Evolutionary conservation across 2,888 invertebrate genomes (phyloP).

Genomic region (Eilema griseolum): DNA sequence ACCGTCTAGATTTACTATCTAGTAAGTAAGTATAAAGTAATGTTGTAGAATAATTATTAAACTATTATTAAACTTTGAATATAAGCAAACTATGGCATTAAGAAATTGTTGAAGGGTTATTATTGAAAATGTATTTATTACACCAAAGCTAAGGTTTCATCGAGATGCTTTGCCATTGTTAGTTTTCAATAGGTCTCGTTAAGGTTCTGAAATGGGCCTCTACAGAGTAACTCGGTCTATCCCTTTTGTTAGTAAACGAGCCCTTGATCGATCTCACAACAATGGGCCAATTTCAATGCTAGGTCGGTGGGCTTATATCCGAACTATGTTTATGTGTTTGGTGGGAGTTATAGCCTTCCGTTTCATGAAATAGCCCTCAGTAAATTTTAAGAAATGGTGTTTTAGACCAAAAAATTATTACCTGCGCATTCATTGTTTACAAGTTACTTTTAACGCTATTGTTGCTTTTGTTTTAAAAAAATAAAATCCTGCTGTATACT

Average conservation of each 20-base stretch:
- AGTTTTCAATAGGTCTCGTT: constrained; percentile 80
- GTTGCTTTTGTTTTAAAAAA: not conserved
- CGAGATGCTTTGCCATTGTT: constrained; percentile 75
- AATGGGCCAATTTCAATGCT: constrained; percentile 80
- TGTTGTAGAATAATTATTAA: too few relatives aligned
- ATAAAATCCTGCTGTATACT: not conserved
- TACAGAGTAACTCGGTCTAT: constrained; percentile 65
- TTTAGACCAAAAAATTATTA: constrained; percentile 4
- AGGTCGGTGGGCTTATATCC: constrained; percentile 62
- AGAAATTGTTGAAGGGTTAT: constrained; percentile 38
- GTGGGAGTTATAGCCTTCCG: constrained; percentile 35
- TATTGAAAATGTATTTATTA: constrained; percentile 63
- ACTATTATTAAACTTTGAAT: constrained; percentile 39
- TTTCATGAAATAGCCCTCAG: not conserved
- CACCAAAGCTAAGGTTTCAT: constrained; percentile 70
- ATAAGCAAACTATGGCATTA: constrained; percentile 36
- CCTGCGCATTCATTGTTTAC: not conserved
- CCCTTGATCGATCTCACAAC: constrained; percentile 78
- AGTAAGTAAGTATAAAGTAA: too few relatives aligned
- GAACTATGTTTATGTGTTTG: constrained; percentile 54
- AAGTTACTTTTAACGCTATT: not conserved
- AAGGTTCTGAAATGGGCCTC: constrained; percentile 75
- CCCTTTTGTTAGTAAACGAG: constrained; percentile 81
- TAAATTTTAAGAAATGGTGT: constrained; percentile 11
- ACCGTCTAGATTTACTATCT: too few relatives aligned